Evolutionary conservation across 2,888 invertebrate genomes (phyloP).

Genomic region (Ganaspis brasiliensis): DNA sequence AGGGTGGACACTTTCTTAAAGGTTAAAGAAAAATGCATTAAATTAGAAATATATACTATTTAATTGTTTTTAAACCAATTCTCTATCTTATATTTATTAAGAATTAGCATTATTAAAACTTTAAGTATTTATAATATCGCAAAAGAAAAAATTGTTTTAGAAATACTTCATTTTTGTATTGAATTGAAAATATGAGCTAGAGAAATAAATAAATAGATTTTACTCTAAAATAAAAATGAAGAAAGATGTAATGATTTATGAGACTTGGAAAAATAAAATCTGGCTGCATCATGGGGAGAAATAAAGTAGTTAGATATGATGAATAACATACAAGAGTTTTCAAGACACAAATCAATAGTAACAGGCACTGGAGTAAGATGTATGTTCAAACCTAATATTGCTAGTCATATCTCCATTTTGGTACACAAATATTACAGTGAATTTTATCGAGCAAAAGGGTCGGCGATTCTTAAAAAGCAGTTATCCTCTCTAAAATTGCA

Average conservation of each 20-base stretch:
- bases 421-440: conserved; percentile 6
- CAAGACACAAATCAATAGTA: conserved; percentile 25
- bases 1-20: too few species aligned
- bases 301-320: neutral
- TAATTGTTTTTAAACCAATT: too few species aligned
- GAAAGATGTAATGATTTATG: neutral
- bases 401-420: neutral
- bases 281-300: conserved; percentile 5
- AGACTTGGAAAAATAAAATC: conserved; percentile 1
- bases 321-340: conserved; percentile 18
- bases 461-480: conserved; percentile 29
- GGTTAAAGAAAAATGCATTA: too few species aligned
- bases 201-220: neutral
- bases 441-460: conserved; percentile 12
- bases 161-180: too few species aligned
- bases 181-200: too few species aligned
- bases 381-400: neutral
- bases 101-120: too few species aligned
- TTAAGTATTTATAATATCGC: too few species aligned
- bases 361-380: conserved; percentile 10
- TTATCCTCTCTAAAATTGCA: conserved; percentile 18
- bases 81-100: too few species aligned
- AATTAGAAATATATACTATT: too few species aligned
- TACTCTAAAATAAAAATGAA: neutral
- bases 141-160: too few species aligned